Conservation (phyloP, 2,888 invertebrate species). For the Sthenelais limicola region DNA sequence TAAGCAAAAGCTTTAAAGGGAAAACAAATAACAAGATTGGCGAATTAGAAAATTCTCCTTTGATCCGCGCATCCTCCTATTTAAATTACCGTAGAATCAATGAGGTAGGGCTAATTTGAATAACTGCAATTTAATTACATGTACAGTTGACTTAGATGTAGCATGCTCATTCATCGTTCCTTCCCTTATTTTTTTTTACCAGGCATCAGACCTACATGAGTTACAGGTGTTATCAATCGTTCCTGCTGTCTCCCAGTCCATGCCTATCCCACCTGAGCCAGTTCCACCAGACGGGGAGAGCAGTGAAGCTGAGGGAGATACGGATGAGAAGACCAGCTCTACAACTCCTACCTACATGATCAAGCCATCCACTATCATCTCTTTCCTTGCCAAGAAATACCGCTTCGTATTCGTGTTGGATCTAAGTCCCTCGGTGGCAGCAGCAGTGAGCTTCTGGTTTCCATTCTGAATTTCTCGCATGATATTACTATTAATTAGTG, state of each 20-base stretch:
- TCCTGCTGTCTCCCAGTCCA: too few relatives aligned
- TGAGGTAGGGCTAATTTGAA: too few relatives aligned
- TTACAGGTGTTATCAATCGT: slow-evolving; percentile 79
- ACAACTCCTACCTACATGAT: slow-evolving; percentile 49
- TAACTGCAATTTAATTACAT: too few relatives aligned
- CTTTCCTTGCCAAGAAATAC: slow-evolving; percentile 81
- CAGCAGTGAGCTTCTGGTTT: slow-evolving; percentile 76
- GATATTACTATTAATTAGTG: background rate
- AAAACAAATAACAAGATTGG: too few relatives aligned
- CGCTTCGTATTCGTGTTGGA: slow-evolving; percentile 84
- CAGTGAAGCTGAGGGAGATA: background rate
- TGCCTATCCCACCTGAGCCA: background rate
- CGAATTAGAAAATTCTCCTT: too few relatives aligned
- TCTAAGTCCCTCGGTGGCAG: slow-evolving; percentile 83
- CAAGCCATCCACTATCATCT: slow-evolving; percentile 72
- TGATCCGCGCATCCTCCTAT: too few relatives aligned
- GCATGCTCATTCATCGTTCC: slow-evolving; percentile 46
- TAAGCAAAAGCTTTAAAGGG: too few relatives aligned
- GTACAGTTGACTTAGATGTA: too few relatives aligned
- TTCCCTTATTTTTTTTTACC: background rate
- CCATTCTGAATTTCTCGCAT: background rate
- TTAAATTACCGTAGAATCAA: too few relatives aligned
- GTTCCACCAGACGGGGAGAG: slow-evolving; percentile 2
- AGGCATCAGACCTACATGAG: slow-evolving; percentile 73
- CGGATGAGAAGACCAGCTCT: slow-evolving; percentile 46